Percentiles rank a stretch among this genome's conserved stretches.
Evolutionary conservation across 1,140 invertebrate genomes (phyloP).

Genomic region (Drosophila sulfurigaster): DNA sequence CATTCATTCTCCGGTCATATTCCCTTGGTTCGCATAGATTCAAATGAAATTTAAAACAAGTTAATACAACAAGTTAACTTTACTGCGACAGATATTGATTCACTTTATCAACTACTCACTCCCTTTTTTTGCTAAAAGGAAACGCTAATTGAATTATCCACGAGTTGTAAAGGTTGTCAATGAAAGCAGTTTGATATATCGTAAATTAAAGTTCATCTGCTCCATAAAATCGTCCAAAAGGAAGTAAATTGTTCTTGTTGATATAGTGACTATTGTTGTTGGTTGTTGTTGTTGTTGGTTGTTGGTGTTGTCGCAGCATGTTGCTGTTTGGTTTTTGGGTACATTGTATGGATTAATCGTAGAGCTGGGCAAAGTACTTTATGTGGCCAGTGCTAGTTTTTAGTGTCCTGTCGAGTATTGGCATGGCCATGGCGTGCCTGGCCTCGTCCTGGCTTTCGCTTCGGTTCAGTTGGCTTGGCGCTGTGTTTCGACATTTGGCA

Average conservation of each 20-base stretch:
- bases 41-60: not conserved
- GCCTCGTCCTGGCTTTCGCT: not conserved
- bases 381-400: constrained; percentile 23
- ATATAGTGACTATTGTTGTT: not conserved
- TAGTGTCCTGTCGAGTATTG: constrained; percentile 19
- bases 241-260: constrained; percentile 4
- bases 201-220: constrained; percentile 7
- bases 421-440: constrained; percentile 32
- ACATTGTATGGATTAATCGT: constrained; percentile 27
- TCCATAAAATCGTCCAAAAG: not conserved
- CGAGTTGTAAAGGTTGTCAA: not conserved
- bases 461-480: not conserved
- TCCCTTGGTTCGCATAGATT: no score
- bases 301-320: not conserved
- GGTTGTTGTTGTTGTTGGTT: constrained; percentile 18
- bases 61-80: not conserved
- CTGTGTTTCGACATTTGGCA: constrained; percentile 42
- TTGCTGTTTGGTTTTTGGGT: constrained; percentile 38
- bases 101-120: not conserved
- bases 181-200: constrained; percentile 5
- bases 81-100: not conserved
- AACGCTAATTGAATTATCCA: constrained; percentile 4
- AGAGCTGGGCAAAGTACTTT: constrained; percentile 27
- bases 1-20: no score
- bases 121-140: not conserved